Conservation (phyloP, 2,888 invertebrate species). For the Drosophila tripunctata region DNA sequence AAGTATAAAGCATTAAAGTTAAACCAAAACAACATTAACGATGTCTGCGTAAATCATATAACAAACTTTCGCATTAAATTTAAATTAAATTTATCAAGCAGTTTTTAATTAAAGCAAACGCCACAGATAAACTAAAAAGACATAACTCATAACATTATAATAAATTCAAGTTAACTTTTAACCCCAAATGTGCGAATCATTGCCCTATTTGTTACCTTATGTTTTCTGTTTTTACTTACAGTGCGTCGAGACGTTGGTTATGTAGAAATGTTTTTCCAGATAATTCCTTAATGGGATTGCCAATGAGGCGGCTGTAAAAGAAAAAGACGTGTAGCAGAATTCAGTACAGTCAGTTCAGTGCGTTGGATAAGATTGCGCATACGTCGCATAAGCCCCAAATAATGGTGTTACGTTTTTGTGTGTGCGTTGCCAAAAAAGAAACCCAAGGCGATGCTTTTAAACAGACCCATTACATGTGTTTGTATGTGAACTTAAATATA, state of each 20-base stretch:
- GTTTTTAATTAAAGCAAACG: conserved; percentile 9
- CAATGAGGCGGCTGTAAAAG: conserved; percentile 84
- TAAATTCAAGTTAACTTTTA: conserved; percentile 29
- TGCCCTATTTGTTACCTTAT: conserved; percentile 9
- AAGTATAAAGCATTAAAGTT: background rate
- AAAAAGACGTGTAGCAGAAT: conserved; percentile 24
- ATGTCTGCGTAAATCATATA: too few species aligned
- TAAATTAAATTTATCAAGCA: conserved; percentile 1
- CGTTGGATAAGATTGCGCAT: conserved; percentile 50
- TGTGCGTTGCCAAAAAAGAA: conserved; percentile 53
- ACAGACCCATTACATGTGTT: conserved; percentile 24
- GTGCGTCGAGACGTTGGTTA: conserved; percentile 84
- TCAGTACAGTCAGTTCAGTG: conserved; percentile 7
- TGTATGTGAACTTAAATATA: conserved; percentile 16
- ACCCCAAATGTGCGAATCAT: conserved; percentile 23
- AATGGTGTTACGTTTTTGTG: conserved; percentile 47
- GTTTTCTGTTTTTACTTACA: conserved; percentile 84
- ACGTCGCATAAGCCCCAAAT: conserved; percentile 56
- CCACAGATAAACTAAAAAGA: background rate
- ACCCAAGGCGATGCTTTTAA: conserved; percentile 41
- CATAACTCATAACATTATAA: conserved; percentile 10
- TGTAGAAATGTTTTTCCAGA: conserved; percentile 84
- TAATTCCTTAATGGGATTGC: conserved; percentile 84
- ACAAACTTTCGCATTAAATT: background rate
- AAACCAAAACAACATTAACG: background rate